Evolutionary conservation across 2,113 vertebrate genomes (phyloP).

Genomic region (Eurypyga helias): DNA sequence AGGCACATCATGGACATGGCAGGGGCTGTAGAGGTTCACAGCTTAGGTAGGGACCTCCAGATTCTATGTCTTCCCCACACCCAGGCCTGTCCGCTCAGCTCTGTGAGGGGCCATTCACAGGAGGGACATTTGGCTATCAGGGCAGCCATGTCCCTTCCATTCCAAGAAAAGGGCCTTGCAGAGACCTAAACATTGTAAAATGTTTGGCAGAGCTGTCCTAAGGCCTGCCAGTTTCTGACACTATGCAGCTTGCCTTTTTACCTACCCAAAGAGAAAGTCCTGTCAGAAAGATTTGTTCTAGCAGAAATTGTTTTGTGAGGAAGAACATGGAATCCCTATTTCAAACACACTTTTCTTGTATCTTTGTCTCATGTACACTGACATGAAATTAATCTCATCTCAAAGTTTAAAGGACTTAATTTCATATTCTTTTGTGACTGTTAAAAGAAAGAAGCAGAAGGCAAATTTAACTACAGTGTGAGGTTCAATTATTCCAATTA

Average conservation of each 20-base stretch:
- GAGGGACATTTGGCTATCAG: not conserved
- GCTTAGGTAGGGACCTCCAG: not conserved
- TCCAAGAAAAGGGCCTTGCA: not conserved
- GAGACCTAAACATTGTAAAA: not conserved
- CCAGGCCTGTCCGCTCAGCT: not conserved
- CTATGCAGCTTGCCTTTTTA: not conserved
- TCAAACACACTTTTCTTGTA: constrained; percentile 3
- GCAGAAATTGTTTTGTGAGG: not conserved
- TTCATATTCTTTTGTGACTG: constrained; percentile 56
- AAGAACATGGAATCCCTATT: not conserved
- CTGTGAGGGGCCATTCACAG: not conserved
- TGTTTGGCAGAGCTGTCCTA: not conserved
- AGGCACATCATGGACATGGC: not conserved
- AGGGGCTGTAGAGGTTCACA: not conserved
- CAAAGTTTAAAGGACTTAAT: constrained; percentile 70
- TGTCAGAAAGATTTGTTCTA: not conserved
- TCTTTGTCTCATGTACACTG: not conserved
- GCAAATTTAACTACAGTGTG: constrained; percentile 67
- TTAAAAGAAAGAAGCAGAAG: constrained; percentile 57
- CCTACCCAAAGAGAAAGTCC: not conserved
- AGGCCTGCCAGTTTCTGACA: not conserved
- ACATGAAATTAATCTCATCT: constrained; percentile 42
- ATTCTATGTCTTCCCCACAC: rapidly evolving
- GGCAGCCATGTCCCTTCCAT: not conserved
- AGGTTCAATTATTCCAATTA: constrained; percentile 78